phyloP scores from a whole-genome alignment of 2,797 vertebrate species.

The Luscinia megarhynchos region DNA sequence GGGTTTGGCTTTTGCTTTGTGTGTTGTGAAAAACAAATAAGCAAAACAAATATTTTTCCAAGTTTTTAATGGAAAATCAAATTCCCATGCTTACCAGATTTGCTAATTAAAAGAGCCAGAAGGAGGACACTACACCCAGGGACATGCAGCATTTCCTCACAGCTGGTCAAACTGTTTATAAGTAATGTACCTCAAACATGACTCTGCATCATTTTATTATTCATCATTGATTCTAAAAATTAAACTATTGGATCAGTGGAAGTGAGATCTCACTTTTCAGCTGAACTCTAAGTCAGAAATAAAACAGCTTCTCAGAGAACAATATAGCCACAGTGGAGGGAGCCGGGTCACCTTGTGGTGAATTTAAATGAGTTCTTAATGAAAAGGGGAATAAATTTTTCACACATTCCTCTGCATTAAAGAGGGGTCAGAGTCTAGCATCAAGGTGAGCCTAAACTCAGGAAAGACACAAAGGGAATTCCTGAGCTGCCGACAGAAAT shows the following conservation, averaged over 20 bases:
- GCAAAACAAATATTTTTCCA: slow-evolving; percentile 49
- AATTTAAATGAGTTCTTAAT: slow-evolving; percentile 71
- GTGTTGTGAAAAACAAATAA: slow-evolving; percentile 56
- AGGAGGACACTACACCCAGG: neutral
- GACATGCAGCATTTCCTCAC: neutral
- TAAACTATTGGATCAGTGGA: neutral
- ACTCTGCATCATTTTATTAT: neutral
- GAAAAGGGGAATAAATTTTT: slow-evolving; percentile 69
- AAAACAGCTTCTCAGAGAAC: slow-evolving; percentile 14
- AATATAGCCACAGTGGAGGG: neutral
- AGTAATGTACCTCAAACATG: neutral
- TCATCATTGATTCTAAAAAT: neutral
- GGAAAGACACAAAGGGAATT: slow-evolving; percentile 69
- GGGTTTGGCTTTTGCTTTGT: slow-evolving; percentile 30
- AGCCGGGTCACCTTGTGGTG: slow-evolving; percentile 37
- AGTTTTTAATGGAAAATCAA: slow-evolving; percentile 57
- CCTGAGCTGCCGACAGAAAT: slow-evolving; percentile 60
- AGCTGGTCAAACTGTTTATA: neutral
- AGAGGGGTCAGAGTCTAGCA: slow-evolving; percentile 65
- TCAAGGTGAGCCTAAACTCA: slow-evolving; percentile 66
- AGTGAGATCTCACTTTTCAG: neutral
- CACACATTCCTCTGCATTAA: slow-evolving; percentile 74
- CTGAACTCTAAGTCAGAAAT: slow-evolving; percentile 25
- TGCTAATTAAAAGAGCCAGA: slow-evolving; percentile 3
- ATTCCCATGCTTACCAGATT: slow-evolving; percentile 6